These are phyloP conservation scores for Elmis aenea DNA, from an alignment of 2,888 invertebrate species.

Conservation along the genomic window DNA sequence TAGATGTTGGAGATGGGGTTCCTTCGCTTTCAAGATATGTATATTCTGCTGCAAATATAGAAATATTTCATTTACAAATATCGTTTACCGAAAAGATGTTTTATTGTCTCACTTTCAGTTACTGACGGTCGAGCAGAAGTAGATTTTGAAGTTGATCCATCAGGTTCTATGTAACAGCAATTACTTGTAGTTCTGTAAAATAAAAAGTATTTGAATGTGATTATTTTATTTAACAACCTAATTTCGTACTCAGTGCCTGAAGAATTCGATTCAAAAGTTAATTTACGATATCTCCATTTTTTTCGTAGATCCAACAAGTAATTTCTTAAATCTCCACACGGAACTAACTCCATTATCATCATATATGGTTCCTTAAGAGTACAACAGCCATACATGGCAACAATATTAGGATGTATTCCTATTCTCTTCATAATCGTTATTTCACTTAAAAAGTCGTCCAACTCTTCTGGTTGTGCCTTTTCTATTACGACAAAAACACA, in stretches of 20 bases:
- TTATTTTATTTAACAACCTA: no score
- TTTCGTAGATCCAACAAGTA: constrained; percentile 52
- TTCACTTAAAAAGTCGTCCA: constrained; percentile 69
- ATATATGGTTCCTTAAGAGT: constrained; percentile 63
- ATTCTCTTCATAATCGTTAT: constrained; percentile 74
- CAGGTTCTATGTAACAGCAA: constrained; percentile 28
- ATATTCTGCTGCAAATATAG: constrained; percentile 52
- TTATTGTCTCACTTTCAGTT: constrained; percentile 53
- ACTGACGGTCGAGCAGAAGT: constrained; percentile 42
- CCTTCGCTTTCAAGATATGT: constrained; percentile 48
- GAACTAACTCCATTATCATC: constrained; percentile 74
- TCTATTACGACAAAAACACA: constrained; percentile 44
- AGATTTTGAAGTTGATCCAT: constrained; percentile 18
- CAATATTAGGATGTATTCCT: constrained; percentile 71
- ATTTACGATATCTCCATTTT: constrained; percentile 29
- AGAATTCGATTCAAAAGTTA: no score
- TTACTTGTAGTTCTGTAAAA: constrained; percentile 32
- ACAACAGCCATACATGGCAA: constrained; percentile 70
- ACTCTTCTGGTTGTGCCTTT: constrained; percentile 54
- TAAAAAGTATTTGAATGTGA: not conserved
- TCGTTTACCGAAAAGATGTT: no score
- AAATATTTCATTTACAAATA: no score
- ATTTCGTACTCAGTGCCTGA: no score
- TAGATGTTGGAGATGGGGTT: constrained; percentile 24
- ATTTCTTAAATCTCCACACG: constrained; percentile 68